These are phyloP conservation scores for Zoroaster sp. DNA, from an alignment of 53 echinoderm and acorn worm genomes.

Conservation along the genomic window DNA sequence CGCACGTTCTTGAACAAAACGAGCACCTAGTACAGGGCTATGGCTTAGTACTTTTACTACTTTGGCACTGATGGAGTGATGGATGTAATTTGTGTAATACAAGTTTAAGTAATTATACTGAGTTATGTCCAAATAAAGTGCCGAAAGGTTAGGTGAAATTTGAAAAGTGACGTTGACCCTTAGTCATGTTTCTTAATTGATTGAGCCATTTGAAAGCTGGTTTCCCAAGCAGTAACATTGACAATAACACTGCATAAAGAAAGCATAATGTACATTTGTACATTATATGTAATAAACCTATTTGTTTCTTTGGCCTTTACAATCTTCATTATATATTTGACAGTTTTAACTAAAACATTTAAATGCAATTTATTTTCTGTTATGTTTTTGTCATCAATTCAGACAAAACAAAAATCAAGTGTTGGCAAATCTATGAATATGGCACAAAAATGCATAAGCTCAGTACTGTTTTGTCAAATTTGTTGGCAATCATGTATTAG, in stretches of 20 bases:
- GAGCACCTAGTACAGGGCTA: constrained; percentile 51
- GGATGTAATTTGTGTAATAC: background rate
- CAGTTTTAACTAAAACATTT: too few relatives aligned
- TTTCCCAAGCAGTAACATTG: background rate
- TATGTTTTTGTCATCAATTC: too few relatives aligned
- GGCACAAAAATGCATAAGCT: too few relatives aligned
- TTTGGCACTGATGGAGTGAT: background rate
- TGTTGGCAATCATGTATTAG: background rate
- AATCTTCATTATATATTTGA: too few relatives aligned
- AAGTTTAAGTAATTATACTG: background rate
- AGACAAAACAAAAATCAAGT: too few relatives aligned
- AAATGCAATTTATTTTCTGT: too few relatives aligned
- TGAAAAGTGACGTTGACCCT: background rate
- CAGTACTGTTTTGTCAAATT: too few relatives aligned
- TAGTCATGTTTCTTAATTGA: background rate
- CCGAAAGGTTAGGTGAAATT: background rate
- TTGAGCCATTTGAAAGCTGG: background rate
- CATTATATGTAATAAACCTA: too few relatives aligned
- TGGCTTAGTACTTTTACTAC: background rate
- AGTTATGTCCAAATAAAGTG: background rate
- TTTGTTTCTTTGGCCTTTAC: too few relatives aligned
- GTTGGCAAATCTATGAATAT: too few relatives aligned
- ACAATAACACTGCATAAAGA: too few relatives aligned
- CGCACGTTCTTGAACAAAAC: background rate
- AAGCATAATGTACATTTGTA: too few relatives aligned